Evolutionary conservation across 2,888 invertebrate genomes (phyloP), one percentile per base, ranked within the genome.

Genomic region (Parnassius mnemosyne): DNA sequence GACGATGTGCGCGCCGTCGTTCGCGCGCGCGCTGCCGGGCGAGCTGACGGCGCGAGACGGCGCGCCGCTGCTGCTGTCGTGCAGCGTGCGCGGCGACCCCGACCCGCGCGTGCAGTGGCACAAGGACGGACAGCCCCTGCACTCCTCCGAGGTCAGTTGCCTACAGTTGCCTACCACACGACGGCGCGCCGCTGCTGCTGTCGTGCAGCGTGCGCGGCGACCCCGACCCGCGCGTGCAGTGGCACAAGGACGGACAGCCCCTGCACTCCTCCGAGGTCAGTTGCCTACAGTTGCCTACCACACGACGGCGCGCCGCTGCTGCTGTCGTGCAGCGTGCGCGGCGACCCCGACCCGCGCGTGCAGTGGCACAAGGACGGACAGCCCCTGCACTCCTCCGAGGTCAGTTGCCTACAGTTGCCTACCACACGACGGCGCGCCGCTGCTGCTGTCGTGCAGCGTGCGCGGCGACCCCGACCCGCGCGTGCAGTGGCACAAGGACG

Each of bases 381-480:
- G 84, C 94, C 85, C 2, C 78, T 89, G 71, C 80, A 84, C 72
- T 87, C 87, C 7, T 87, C 85, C 0, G 87, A 85, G 82, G 87
- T 87, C 60, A 61, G 68, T 53, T 11, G 1, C 46, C 11, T n/a
- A n/a, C n/a, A n/a, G n/a, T n/a, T n/a, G n/a, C n/a, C n/a, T n/a
- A n/a, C n/a, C n/a, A n/a, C n/a, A n/a, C n/a, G 98, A 98, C 87
- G 98, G 98, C n/a, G 96, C 97, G 66, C 94, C 95, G 65, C 91
- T 98, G 62, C 94, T 95, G 71, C 93, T 99, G 69, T 95, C 94
- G 12, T 97, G 96, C 69, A 94, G 96, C 68, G 96, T 98, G 57
- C 94, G 95, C 70, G 98, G 98, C 12, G 98, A 98, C 87, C 98
- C 98, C 54, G 98, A 97, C 81, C 98, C 98, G 0, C 95, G 97